Evolutionary conservation across 1,140 invertebrate genomes (phyloP).

Genomic region (Manduca sexta): DNA sequence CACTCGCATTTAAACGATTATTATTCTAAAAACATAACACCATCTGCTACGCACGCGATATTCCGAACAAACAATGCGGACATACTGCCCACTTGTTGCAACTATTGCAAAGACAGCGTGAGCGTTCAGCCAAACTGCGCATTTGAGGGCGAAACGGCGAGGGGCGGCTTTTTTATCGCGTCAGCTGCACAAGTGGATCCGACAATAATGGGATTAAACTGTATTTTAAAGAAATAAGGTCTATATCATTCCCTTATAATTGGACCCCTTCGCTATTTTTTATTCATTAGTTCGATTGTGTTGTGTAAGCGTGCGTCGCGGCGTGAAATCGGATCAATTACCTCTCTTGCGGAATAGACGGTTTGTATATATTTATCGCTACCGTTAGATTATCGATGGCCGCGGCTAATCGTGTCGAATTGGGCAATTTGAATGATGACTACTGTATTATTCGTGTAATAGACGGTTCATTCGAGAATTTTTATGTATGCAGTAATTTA

Average conservation of each 20-base stretch:
- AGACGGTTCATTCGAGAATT: neutral
- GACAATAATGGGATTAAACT: constrained; percentile 43
- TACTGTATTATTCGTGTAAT: constrained; percentile 2
- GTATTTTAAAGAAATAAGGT: constrained; percentile 3
- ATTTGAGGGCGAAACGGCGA: constrained; percentile 1
- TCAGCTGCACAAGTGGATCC: constrained; percentile 56
- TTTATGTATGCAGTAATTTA: no score
- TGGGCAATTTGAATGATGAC: constrained; percentile 11
- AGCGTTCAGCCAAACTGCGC: no score
- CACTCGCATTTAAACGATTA: constrained; percentile 1
- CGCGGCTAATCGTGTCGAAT: constrained; percentile 23
- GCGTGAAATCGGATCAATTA: constrained; percentile 52
- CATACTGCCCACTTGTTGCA: constrained; percentile 43
- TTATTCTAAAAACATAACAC: neutral
- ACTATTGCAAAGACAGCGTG: constrained; percentile 31
- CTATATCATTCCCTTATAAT: neutral
- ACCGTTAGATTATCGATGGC: constrained; percentile 22
- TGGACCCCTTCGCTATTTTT: constrained; percentile 33
- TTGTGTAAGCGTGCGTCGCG: constrained; percentile 34
- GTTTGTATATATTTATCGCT: constrained; percentile 26
- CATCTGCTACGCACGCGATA: no score
- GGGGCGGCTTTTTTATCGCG: constrained; percentile 39
- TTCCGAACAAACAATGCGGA: neutral
- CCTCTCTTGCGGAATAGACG: constrained; percentile 31
- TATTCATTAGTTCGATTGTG: constrained; percentile 49